phyloP scores from a whole-genome alignment of 2,888 invertebrate genomes.

The Perdita meconis region DNA sequence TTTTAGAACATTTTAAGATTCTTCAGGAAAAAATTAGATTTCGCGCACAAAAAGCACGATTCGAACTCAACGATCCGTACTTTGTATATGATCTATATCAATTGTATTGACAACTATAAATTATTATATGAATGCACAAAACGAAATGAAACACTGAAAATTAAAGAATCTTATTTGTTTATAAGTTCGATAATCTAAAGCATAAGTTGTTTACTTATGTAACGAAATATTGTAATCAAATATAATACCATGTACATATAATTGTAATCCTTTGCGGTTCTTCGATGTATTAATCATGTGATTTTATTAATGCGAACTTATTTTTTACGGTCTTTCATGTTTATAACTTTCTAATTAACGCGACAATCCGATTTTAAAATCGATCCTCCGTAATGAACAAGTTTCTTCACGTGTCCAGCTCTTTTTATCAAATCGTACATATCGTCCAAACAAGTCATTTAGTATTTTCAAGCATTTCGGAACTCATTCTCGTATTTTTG shows the following conservation, averaged over 20 bases:
- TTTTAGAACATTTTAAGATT: constrained; percentile 3
- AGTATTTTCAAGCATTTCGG: no score
- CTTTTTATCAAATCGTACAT: no score
- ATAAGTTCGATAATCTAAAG: constrained; percentile 11
- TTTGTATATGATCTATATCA: neutral
- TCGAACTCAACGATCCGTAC: neutral
- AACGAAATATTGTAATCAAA: constrained; percentile 7
- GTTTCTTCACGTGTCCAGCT: no score
- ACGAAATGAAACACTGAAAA: neutral
- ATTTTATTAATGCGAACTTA: neutral
- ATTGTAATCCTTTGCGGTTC: constrained; percentile 33
- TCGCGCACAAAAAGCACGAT: constrained; percentile 24
- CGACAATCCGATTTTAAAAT: constrained; percentile 3
- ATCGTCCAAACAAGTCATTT: no score
- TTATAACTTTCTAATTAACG: constrained; percentile 12
- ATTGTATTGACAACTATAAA: constrained; percentile 18
- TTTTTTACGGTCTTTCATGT: neutral
- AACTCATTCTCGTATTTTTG: no score
- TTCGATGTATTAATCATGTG: constrained; percentile 22
- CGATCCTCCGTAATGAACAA: no score
- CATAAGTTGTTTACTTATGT: constrained; percentile 27
- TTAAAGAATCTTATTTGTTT: constrained; percentile 13
- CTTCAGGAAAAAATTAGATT: constrained; percentile 24
- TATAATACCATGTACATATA: constrained; percentile 18
- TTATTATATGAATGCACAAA: neutral